phyloP scores from a whole-genome alignment of 2,113 vertebrate species.

The Hepsetus odoe region DNA sequence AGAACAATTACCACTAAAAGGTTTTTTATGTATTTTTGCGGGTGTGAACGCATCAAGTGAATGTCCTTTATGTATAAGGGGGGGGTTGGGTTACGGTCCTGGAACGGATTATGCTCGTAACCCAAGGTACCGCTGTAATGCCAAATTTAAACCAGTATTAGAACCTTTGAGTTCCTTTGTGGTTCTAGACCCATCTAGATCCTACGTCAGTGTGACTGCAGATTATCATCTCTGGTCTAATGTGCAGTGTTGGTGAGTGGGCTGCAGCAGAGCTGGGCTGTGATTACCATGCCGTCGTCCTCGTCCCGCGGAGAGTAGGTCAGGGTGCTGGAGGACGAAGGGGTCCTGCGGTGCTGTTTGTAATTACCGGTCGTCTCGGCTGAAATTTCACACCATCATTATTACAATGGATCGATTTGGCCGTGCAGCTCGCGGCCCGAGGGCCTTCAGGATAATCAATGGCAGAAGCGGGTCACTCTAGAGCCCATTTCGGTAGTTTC shows the following conservation, averaged over 20 bases:
- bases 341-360: conserved; percentile 92
- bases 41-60: no score
- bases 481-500: background rate
- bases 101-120: no score
- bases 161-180: no score
- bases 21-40: no score
- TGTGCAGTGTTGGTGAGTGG: background rate
- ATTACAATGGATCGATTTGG: conserved; percentile 13
- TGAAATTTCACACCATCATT: conserved; percentile 57
- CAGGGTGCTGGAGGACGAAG: conserved; percentile 92
- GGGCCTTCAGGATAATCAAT: background rate
- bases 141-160: no score
- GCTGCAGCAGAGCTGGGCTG: background rate
- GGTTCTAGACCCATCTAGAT: no score
- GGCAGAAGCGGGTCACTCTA: background rate
- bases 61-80: no score
- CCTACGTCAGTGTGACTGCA: background rate
- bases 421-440: background rate
- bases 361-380: conserved; percentile 85
- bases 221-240: background rate
- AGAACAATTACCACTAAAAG: no score
- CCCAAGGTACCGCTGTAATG: no score
- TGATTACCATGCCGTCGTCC: conserved; percentile 92
- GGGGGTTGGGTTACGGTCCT: no score
- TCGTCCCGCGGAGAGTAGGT: conserved; percentile 92